phyloP scores from a whole-genome alignment of 2,797 vertebrate genomes.

The Neosilurus mollespiculum region DNA sequence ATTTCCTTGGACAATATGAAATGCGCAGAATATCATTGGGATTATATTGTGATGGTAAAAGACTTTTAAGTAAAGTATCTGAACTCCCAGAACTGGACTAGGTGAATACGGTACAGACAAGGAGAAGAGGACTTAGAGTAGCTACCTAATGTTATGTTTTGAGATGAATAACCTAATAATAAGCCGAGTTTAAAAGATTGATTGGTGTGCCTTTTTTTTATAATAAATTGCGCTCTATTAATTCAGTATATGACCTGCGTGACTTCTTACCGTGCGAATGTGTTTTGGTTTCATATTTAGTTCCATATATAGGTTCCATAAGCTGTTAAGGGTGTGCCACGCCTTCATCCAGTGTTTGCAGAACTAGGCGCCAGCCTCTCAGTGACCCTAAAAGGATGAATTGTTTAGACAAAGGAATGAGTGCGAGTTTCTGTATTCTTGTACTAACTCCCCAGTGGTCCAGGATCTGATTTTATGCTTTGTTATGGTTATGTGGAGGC shows the following conservation, averaged over 20 bases:
- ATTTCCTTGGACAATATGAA: constrained; percentile 16
- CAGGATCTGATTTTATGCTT: too few relatives aligned
- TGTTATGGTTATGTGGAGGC: too few relatives aligned
- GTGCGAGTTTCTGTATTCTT: not conserved
- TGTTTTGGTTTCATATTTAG: too few relatives aligned
- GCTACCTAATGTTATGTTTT: not conserved
- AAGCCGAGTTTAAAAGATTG: not conserved
- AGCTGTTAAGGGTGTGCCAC: too few relatives aligned
- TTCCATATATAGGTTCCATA: too few relatives aligned
- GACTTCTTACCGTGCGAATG: not conserved
- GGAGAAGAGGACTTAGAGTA: not conserved
- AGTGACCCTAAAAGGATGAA: too few relatives aligned
- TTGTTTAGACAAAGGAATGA: too few relatives aligned
- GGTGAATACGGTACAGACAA: not conserved
- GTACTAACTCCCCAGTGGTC: not conserved
- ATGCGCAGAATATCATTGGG: constrained; percentile 3
- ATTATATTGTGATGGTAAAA: not conserved
- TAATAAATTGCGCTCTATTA: not conserved
- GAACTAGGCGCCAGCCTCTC: too few relatives aligned
- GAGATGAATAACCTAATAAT: not conserved
- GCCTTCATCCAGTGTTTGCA: too few relatives aligned
- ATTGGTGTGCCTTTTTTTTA: not conserved
- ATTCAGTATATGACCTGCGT: not conserved
- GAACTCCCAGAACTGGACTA: not conserved
- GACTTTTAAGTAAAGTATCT: not conserved